phyloP scores from a whole-genome alignment of 2,888 invertebrate species.

The Brachylomia viminalis region DNA sequence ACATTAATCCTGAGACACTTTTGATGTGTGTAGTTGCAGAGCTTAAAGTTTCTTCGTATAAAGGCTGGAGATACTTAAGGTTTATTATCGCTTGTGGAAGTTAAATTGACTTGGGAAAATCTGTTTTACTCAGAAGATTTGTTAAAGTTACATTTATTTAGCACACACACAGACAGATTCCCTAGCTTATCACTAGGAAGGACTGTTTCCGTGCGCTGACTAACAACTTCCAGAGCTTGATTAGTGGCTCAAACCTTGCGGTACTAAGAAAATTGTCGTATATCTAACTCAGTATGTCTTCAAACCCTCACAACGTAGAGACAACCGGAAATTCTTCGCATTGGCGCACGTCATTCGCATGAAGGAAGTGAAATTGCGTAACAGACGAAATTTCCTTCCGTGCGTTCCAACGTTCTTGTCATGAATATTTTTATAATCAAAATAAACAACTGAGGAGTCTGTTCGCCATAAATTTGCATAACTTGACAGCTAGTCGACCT shows the following conservation, averaged over 20 bases:
- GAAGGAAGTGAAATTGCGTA: constrained; percentile 41
- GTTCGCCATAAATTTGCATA: constrained; percentile 33
- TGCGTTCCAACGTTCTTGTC: constrained; percentile 27
- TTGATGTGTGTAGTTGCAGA: no score
- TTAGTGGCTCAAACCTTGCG: constrained; percentile 8
- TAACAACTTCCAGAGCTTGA: constrained; percentile 39
- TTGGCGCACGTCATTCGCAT: constrained; percentile 26
- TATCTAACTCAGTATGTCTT: constrained; percentile 23
- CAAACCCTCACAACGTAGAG: constrained; percentile 11
- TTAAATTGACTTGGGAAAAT: neutral
- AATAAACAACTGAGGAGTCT: constrained; percentile 39
- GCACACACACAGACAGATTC: neutral
- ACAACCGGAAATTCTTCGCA: constrained; percentile 30
- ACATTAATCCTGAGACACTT: no score
- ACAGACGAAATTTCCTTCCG: constrained; percentile 35
- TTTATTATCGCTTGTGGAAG: neutral
- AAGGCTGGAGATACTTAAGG: neutral
- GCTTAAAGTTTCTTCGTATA: constrained; percentile 1
- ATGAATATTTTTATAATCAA: constrained; percentile 45
- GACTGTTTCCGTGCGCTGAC: constrained; percentile 39
- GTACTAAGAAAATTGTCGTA: constrained; percentile 23
- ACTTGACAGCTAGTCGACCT: neutral
- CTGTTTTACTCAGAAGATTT: neutral
- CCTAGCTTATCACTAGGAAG: constrained; percentile 32
- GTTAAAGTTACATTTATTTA: neutral